Percentiles rank a stretch among this genome's conserved stretches.
These are phyloP conservation scores for Hydropsyche tenuis DNA, from an alignment of 1,140 invertebrate genomes.

Conservation along the genomic window DNA sequence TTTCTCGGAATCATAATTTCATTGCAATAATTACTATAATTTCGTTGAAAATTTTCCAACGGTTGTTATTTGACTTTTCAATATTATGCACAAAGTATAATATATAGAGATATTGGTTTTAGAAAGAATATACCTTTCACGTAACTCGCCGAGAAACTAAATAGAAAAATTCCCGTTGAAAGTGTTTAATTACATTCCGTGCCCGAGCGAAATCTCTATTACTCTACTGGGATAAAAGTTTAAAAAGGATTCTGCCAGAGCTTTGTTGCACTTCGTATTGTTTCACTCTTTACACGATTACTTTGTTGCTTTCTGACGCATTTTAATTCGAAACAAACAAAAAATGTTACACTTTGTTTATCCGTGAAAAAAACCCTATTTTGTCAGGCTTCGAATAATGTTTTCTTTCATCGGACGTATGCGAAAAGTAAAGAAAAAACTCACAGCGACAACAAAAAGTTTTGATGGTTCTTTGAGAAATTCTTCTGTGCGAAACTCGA, in stretches of 20 bases:
- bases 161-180: slow-evolving; percentile 7
- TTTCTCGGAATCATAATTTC: too few relatives aligned
- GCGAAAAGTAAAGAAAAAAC: background rate
- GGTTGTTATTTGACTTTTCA: too few relatives aligned
- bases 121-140: too few relatives aligned
- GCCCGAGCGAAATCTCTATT: slow-evolving; percentile 17
- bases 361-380: background rate
- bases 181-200: slow-evolving; percentile 17
- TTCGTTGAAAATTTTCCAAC: too few relatives aligned
- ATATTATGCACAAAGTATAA: too few relatives aligned
- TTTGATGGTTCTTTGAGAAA: slow-evolving; percentile 19
- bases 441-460: background rate
- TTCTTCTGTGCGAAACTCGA: background rate
- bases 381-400: background rate
- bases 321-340: background rate
- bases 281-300: background rate
- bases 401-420: slow-evolving; percentile 7
- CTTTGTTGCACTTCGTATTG: slow-evolving; percentile 2
- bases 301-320: background rate
- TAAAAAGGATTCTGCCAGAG: background rate
- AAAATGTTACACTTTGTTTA: background rate
- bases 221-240: slow-evolving; percentile 17
- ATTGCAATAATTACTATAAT: too few relatives aligned
- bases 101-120: too few relatives aligned
- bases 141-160: background rate